Evolutionary conservation across 2,888 invertebrate species (phyloP), one percentile per base, ranked within the genome.

Genomic region (Platycheirus rosarum): DNA sequence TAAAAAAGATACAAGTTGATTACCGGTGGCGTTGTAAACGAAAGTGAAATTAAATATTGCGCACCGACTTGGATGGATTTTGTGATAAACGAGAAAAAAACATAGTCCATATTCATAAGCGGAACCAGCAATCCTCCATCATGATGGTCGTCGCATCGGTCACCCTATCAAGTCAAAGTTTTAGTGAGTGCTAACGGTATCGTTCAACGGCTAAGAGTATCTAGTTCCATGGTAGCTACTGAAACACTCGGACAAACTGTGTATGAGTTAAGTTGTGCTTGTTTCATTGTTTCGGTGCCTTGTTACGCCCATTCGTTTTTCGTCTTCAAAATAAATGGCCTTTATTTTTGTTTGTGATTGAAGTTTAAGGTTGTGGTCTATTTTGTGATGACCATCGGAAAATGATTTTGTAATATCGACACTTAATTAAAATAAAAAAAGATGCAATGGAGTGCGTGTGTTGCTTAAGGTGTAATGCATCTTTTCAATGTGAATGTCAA

Each of bases 21-120:
- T 77, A 57, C 76, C 77, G 82, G 82, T 48, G 46, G 23, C 6
- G 23, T 23, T 23, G n/a, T 68, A 76, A 82, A 82, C 57, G 82
- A 82, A 82, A 82, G 82, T 77, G 82, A 82, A 82, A 82, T 77
- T 82, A 82, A 82, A 82, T 48, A 82, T 82, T 82, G 76, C 80
- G 79, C 80, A 80, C 63, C 65, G 44, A 35, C 18, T 42, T 48
- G 32, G 55, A 49, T 69, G 65, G 60, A 44, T 44, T 60, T 60
- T n/a, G 40, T 8, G 48, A 13, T 48, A 35, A 44, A 18, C 44
- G 1, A 63, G 44, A 26, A 29, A 20, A n/a, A 44, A 57, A 57
- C 23, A 20, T 44, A 51, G 57, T 80, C 35, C 49, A 26, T 76
- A 75, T 66, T 80, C 57, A 65, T 51, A 75, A 71, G 71, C 76